Percentiles rank a stretch among this genome's conserved stretches.
phyloP scores from a whole-genome alignment of 1,140 invertebrate species.

The Drosophila nikananu region DNA sequence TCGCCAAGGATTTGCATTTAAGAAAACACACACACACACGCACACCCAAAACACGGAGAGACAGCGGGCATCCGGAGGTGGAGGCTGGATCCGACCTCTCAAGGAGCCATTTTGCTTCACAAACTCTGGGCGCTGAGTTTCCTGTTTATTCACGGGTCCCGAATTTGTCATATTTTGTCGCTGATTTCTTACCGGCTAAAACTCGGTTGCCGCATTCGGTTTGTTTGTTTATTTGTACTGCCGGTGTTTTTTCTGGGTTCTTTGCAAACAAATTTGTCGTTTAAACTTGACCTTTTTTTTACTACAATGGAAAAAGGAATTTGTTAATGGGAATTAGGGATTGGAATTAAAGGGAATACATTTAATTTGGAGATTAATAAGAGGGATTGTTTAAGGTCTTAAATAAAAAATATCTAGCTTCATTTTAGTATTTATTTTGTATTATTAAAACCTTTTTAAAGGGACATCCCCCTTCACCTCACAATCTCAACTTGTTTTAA shows the following conservation, averaged over 20 bases:
- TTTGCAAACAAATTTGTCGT: slow-evolving; percentile 53
- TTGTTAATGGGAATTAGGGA: neutral
- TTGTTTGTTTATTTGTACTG: slow-evolving; percentile 38
- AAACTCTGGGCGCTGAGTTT: slow-evolving; percentile 40
- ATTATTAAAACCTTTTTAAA: no score
- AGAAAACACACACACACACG: slow-evolving; percentile 34
- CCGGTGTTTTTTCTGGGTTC: slow-evolving; percentile 24
- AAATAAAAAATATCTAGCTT: no score
- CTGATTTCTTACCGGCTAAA: slow-evolving; percentile 54
- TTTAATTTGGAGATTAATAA: neutral
- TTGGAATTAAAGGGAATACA: neutral
- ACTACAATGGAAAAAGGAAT: neutral
- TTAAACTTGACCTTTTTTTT: slow-evolving; percentile 56
- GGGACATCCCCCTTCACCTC: no score
- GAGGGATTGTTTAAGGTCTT: no score
- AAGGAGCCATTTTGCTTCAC: slow-evolving; percentile 54
- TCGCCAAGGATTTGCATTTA: slow-evolving; percentile 79
- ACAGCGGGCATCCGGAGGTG: slow-evolving; percentile 22
- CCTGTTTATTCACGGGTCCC: slow-evolving; percentile 53
- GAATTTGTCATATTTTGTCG: slow-evolving; percentile 64
- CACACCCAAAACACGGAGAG: neutral
- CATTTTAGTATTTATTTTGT: neutral
- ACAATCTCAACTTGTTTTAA: neutral
- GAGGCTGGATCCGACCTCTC: slow-evolving; percentile 22
- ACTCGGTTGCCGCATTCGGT: slow-evolving; percentile 33